Conservation (phyloP, 2,113 vertebrate species). For the Petrocephalus zakoni region DNA sequence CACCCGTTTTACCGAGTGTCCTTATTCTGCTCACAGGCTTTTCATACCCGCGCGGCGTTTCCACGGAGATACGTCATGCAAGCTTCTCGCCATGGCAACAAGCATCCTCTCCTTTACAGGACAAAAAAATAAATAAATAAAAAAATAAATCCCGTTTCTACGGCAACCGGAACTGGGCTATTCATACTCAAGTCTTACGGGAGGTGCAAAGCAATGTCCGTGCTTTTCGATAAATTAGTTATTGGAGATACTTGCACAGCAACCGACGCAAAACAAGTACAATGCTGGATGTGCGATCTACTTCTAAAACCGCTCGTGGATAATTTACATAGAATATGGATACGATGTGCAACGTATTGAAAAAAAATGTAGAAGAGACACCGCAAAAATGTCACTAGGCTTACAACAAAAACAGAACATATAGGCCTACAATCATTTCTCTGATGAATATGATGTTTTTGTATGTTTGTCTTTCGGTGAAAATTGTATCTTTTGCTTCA, state of each 20-base stretch:
- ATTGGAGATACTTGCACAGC: not conserved
- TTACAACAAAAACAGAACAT: not conserved
- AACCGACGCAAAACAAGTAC: not conserved
- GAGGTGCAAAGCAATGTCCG: slow-evolving; percentile 20
- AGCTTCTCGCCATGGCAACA: slow-evolving; percentile 54
- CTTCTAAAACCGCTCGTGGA: not conserved
- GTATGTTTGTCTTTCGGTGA: not conserved
- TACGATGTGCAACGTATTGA: not conserved
- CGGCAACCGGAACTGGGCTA: slow-evolving; percentile 47
- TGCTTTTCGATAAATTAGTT: slow-evolving; percentile 1
- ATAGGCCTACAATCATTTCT: not conserved
- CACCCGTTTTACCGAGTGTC: slow-evolving; percentile 42
- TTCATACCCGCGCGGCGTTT: slow-evolving; percentile 37
- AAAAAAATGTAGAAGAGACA: not conserved
- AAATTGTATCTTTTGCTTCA: not conserved
- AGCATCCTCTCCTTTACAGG: slow-evolving; percentile 36
- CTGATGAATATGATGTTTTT: not conserved
- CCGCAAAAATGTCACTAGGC: not conserved
- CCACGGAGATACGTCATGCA: slow-evolving; percentile 42
- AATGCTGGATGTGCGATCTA: not conserved
- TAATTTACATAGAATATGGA: slow-evolving; percentile 10
- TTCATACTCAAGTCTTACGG: slow-evolving; percentile 26
- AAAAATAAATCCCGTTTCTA: slow-evolving; percentile 47
- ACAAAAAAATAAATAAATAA: slow-evolving; percentile 20
- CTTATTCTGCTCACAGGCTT: slow-evolving; percentile 19